These are phyloP conservation scores for Macrostomum lignano DNA, from an alignment of 1,140 invertebrate species.

Conservation along the genomic window DNA sequence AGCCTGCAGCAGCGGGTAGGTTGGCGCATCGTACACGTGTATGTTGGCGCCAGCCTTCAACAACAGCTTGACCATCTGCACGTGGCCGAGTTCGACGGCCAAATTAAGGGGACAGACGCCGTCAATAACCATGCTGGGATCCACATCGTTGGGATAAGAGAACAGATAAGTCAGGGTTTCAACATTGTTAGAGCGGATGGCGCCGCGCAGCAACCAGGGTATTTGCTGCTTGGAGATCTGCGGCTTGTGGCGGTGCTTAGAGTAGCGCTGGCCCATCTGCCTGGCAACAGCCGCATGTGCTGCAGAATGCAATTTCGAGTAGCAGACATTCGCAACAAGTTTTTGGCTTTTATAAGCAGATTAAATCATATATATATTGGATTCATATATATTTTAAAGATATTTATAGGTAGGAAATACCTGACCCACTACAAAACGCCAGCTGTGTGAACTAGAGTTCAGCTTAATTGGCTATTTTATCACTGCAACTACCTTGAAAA, in stretches of 20 bases:
- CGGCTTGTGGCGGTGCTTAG: slow-evolving; percentile 7
- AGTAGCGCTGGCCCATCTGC: slow-evolving; percentile 7
- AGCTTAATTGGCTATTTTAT: no score
- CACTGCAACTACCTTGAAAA: no score
- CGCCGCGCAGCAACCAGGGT: slow-evolving; percentile 8
- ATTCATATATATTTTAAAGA: no score
- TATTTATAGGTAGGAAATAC: no score
- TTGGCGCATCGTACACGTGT: slow-evolving; percentile 5
- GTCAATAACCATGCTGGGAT: slow-evolving; percentile 8
- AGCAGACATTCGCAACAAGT: no score
- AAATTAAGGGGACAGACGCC: slow-evolving; percentile 7
- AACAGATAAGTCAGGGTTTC: slow-evolving; percentile 8
- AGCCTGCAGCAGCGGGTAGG: slow-evolving; percentile 7
- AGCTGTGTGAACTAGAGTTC: no score
- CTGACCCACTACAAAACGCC: no score
- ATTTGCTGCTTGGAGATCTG: slow-evolving; percentile 6
- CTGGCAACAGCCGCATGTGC: no score
- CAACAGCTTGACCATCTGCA: slow-evolving; percentile 8
- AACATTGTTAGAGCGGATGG: slow-evolving; percentile 7
- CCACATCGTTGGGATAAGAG: slow-evolving; percentile 7
- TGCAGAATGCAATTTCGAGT: no score
- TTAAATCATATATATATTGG: no score
- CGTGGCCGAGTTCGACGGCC: slow-evolving; percentile 6
- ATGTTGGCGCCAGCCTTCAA: slow-evolving; percentile 7
- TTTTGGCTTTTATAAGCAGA: no score